Conservation (phyloP, 2,113 vertebrate species). For the Rhombomys opimus region DNA sequence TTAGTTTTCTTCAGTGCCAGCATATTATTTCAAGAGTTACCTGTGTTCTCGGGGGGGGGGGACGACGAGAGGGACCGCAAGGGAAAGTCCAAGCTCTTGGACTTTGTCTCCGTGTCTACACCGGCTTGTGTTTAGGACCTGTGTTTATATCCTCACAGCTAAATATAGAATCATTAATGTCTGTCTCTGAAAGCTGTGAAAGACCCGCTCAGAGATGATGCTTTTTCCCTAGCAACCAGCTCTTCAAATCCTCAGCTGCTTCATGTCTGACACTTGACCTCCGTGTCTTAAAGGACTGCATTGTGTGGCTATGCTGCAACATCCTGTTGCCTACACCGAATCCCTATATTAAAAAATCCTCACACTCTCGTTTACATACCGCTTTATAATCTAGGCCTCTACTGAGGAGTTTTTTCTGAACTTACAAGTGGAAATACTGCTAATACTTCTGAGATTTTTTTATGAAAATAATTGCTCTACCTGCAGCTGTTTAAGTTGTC, state of each 20-base stretch:
- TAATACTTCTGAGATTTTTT: background rate
- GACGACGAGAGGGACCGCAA: background rate
- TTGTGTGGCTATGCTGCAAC: background rate
- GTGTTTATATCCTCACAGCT: background rate
- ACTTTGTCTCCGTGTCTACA: background rate
- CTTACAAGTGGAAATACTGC: constrained; percentile 37
- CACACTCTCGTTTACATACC: background rate
- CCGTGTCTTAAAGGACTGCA: background rate
- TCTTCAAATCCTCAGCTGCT: constrained; percentile 6
- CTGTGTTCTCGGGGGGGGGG: background rate
- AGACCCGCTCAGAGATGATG: background rate
- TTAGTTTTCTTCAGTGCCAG: background rate
- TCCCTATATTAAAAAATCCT: background rate
- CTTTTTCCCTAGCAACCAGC: background rate
- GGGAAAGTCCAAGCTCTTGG: background rate
- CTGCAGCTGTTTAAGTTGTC: background rate
- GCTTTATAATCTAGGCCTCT: background rate
- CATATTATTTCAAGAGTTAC: constrained; percentile 35
- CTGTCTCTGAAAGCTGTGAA: constrained; percentile 1
- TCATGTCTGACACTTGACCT: background rate
- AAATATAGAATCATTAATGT: constrained; percentile 13
- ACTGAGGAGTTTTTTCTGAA: background rate
- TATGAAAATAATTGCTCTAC: background rate
- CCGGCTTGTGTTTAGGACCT: background rate
- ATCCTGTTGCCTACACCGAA: background rate